Conservation (phyloP, 2,797 vertebrate genomes). For the Malacoctenus gilli region DNA sequence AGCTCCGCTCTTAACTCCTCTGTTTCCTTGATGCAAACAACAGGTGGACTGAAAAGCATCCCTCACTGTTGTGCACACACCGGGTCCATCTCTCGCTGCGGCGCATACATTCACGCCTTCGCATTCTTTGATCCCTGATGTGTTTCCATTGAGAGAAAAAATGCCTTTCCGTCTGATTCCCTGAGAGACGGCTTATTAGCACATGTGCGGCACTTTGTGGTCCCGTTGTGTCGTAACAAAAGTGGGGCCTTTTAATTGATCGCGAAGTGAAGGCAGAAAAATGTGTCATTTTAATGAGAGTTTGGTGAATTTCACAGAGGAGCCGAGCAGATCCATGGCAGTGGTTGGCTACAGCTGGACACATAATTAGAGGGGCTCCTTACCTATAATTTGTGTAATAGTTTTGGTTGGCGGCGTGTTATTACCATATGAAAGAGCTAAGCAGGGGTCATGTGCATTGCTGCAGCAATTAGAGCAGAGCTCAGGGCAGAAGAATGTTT, state of each 20-base stretch:
- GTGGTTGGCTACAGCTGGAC: slow-evolving; percentile 80
- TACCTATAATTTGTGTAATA: slow-evolving; percentile 87
- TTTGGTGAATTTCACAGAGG: slow-evolving; percentile 64
- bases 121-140: slow-evolving; percentile 27
- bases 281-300: slow-evolving; percentile 59
- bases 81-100: slow-evolving; percentile 4
- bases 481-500: slow-evolving; percentile 84
- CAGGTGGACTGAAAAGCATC: slow-evolving; percentile 7
- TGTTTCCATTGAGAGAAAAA: slow-evolving; percentile 32
- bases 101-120: slow-evolving; percentile 10
- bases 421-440: slow-evolving; percentile 88
- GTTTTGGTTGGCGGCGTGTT: slow-evolving; percentile 83
- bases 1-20: slow-evolving; percentile 13
- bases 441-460: slow-evolving; percentile 82
- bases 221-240: slow-evolving; percentile 58
- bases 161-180: slow-evolving; percentile 45
- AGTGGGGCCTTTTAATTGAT: slow-evolving; percentile 62
- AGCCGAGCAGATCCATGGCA: slow-evolving; percentile 67
- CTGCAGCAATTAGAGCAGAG: slow-evolving; percentile 81
- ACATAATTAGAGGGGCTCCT: slow-evolving; percentile 82
- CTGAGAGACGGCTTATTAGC: slow-evolving; percentile 60
- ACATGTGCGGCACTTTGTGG: slow-evolving; percentile 29
- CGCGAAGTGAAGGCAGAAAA: slow-evolving; percentile 63
- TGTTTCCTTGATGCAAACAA: slow-evolving; percentile 47
- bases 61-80: slow-evolving; percentile 3